Percentiles rank a stretch among this genome's conserved stretches.
phyloP scores from a whole-genome alignment of 2,113 vertebrate species.

The Setophaga coronata region DNA sequence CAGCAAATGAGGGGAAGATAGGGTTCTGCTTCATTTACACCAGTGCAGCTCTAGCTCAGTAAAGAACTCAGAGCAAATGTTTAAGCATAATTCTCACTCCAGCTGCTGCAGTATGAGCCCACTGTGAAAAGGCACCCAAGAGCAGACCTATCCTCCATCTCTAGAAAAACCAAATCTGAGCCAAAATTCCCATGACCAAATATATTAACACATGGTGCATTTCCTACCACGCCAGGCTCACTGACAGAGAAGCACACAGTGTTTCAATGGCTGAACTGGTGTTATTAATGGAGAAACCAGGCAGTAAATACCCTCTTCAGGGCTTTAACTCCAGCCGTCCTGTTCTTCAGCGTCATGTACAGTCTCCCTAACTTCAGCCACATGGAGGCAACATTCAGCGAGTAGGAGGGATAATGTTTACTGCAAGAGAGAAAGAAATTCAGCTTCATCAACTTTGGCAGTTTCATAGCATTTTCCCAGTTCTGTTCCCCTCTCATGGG shows the following conservation, averaged over 20 bases:
- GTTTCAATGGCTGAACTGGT: background rate
- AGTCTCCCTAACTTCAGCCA: slow-evolving; percentile 91
- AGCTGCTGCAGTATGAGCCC: background rate
- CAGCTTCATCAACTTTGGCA: background rate
- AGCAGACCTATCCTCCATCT: background rate
- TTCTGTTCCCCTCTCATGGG: background rate
- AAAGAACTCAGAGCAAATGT: background rate
- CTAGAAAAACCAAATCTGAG: background rate
- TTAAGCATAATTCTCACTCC: background rate
- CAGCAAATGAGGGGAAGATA: background rate
- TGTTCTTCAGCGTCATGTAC: slow-evolving; percentile 81
- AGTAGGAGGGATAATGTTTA: slow-evolving; percentile 89
- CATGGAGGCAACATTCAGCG: slow-evolving; percentile 94
- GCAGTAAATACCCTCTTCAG: slow-evolving; percentile 86
- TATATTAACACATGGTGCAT: background rate
- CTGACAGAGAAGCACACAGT: background rate
- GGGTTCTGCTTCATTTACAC: background rate
- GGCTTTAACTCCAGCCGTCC: slow-evolving; percentile 70
- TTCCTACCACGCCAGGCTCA: background rate
- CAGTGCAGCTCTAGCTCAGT: background rate
- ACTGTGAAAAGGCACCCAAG: background rate
- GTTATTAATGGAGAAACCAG: background rate
- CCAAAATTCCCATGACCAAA: background rate
- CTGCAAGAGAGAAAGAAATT: slow-evolving; percentile 66
- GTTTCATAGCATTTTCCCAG: background rate